phyloP scores from a whole-genome alignment of 2,113 vertebrate species.

The Pelecanus crispus region DNA sequence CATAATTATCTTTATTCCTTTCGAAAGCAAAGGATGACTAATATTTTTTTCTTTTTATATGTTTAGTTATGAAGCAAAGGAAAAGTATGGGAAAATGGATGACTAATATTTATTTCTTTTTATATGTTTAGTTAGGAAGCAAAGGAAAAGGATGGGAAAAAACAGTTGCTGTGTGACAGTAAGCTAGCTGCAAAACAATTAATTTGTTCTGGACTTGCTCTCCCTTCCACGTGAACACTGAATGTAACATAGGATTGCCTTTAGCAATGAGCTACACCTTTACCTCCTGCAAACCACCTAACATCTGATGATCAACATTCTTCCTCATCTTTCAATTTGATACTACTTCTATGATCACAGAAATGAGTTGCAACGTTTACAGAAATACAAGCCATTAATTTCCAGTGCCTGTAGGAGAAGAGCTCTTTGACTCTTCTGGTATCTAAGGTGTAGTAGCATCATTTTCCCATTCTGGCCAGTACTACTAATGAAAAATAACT shows the following conservation, averaged over 20 bases:
- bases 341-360: not conserved
- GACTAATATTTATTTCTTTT: not conserved
- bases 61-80: not conserved
- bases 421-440: not conserved
- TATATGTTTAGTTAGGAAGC: not conserved
- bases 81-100: not conserved
- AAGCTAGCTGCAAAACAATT: not conserved
- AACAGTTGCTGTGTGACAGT: not conserved
- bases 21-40: not conserved
- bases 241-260: not conserved
- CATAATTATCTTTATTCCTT: not conserved
- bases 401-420: not conserved
- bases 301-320: too few relatives aligned
- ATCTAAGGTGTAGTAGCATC: not conserved
- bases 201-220: not conserved
- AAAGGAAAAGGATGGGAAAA: not conserved
- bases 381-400: not conserved
- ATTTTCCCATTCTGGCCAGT: not conserved
- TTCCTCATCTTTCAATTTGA: not conserved
- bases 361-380: not conserved
- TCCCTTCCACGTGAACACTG: rapidly evolving
- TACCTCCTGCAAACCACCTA: not conserved
- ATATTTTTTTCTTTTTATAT: not conserved
- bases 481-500: not conserved
- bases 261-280: not conserved